Conservation (phyloP, 2,113 vertebrate species). For the Orthonyx spaldingii region DNA sequence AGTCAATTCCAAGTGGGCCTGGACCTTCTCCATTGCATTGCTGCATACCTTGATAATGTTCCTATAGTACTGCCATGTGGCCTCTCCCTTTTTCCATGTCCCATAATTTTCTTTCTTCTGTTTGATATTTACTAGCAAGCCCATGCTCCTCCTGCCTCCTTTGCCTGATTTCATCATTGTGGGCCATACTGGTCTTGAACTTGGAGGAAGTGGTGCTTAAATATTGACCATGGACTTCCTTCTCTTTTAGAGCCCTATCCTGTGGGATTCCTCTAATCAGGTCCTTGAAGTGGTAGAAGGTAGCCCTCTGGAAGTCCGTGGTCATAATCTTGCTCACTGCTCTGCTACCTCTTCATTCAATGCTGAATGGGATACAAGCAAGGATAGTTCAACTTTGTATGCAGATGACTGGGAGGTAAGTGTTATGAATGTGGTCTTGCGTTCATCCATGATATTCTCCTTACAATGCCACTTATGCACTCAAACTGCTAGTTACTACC, state of each 20-base stretch:
- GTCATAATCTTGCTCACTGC: background rate
- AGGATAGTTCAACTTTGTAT: background rate
- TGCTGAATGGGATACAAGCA: background rate
- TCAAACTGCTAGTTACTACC: background rate
- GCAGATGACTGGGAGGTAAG: background rate
- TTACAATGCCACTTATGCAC: background rate
- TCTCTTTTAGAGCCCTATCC: background rate
- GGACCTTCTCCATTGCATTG: background rate
- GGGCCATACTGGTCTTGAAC: background rate
- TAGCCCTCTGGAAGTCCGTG: background rate
- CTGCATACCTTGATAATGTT: background rate
- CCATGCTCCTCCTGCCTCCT: background rate
- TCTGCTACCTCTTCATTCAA: background rate
- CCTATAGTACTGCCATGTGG: background rate
- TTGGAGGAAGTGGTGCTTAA: background rate
- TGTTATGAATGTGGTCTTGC: accelerated
- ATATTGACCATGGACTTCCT: background rate
- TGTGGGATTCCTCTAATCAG: background rate
- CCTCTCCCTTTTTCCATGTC: background rate
- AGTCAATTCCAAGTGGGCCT: background rate
- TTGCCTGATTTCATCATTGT: background rate
- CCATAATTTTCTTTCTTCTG: background rate
- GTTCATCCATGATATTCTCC: background rate
- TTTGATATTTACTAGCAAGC: background rate
- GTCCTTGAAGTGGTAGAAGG: background rate